Base-by-base conservation (phyloP, 2,797 vertebrate genomes). In the Sebastes hubbsi region DNA sequence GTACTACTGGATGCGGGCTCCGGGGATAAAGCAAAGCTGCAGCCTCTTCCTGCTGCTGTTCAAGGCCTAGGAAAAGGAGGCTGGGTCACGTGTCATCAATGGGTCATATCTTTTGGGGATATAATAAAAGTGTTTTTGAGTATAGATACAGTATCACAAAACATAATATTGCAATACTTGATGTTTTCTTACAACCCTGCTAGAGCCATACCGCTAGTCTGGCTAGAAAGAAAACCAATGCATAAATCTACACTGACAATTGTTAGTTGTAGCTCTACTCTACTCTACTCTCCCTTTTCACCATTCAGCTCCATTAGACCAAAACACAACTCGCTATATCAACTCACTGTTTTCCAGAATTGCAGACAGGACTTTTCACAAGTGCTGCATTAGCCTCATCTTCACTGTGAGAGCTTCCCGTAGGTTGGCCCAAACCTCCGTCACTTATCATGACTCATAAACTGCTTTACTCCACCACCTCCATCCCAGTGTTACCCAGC, bases 361-460 rank as follows among this genome's bases (percentile, higher is more conserved):
- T 36, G 71, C 29, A 77, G 13, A 76, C 7, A 20, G 18, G 29
- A 54, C 9, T 22, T 75, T 69, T 68, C n/a, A 14, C 32, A 54
- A 56, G 11, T 58, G 11, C 58, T 59, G 68, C 58, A 71, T 52
- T 56, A 42, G 58, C 52, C 30, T 34, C 38, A 69, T 69, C 13
- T 58, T 74, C 24, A 29, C 61, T 46, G 14, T 58, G 56, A 54
- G 46, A 64, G 38, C 52, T 22, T 65, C 27, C 27, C 1, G 4
- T 65, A 60, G 46, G 8, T 64, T 36, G 12, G 25, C 59, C 30
- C 7, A 72, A 52, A 52, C 55, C 46, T 77, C 22, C 32, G 58
- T 71, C 59, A 55, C 25, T 87, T 66, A 71, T 73, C 73, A 70
- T 81, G 52, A 76, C 74, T 75, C 62, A 68, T 60, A 69, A 38